Base-by-base conservation (phyloP, 2,113 vertebrate genomes). In the Malurus melanocephalus region DNA sequence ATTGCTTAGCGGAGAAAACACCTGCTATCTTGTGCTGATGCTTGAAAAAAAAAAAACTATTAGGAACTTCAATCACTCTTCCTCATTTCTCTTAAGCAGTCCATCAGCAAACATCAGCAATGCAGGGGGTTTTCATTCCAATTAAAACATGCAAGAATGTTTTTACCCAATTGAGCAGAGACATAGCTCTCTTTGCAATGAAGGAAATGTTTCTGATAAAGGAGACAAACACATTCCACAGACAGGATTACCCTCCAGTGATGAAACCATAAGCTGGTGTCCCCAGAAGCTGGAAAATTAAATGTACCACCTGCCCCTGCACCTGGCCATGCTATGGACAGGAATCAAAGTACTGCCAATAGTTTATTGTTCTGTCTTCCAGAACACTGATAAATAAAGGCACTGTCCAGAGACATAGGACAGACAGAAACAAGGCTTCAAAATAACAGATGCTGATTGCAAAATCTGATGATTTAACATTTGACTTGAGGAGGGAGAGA, bases 41-140 rank as follows among this genome's bases (percentile, higher is more conserved):
- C 49, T 76, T 67, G 46, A 61, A 82, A 85, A 89, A 33, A 33
- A 73, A 60, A 35, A 1, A 24, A 79, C 64, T 88, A 42, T 55
- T 74, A 69, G 42, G 35, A 69, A 59, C n/a, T 88, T 69, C 13
- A 80, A 57, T 45, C 32, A 55, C 45, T 64, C 74, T 80, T 68
- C 23, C 43, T 45, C 16, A 30, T 61, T 73, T 66, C 56, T 78
- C 45, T 69, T 51, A 77, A 69, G 22, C 28, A 69, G 32, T 43
- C 30, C 40, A 80, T 62, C 84, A 86, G 52, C 56, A 69, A 35
- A 3, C 6, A 15, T 23, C 33, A 35, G 35, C 35, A 35, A 35
- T 3, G 0, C 1, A 3, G 11, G 28, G 6, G 22, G 4, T 65
- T 49, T 72, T 73, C 28, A 57, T 62, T 61, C 38, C 0, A 1